These are phyloP conservation scores for Cranoglanis bouderius DNA, from an alignment of 2,113 vertebrate species.

Conservation along the genomic window DNA sequence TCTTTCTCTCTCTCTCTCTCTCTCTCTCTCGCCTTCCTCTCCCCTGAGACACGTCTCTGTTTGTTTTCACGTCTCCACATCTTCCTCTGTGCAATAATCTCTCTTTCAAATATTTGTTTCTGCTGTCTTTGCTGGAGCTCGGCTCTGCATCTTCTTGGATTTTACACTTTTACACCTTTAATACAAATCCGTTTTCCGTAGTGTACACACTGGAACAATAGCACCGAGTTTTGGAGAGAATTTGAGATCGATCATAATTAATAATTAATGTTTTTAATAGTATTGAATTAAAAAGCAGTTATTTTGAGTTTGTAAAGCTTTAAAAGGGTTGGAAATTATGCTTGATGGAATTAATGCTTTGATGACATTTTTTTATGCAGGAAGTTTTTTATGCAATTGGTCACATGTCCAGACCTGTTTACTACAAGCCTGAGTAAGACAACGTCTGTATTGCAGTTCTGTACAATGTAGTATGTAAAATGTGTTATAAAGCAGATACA, in stretches of 20 bases:
- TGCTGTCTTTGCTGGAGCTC: slow-evolving; percentile 58
- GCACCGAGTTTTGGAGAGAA: not conserved
- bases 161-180: slow-evolving; percentile 68
- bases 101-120: slow-evolving; percentile 78
- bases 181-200: slow-evolving; percentile 59
- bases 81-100: slow-evolving; percentile 70
- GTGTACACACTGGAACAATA: not conserved
- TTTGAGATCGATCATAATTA: not conserved
- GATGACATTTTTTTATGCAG: not conserved
- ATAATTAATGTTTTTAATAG: not conserved
- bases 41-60: slow-evolving; percentile 71
- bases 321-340: not conserved
- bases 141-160: slow-evolving; percentile 62
- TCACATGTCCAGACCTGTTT: not conserved
- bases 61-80: slow-evolving; percentile 71
- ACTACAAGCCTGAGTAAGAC: not conserved
- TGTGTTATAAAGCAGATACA: too few relatives aligned
- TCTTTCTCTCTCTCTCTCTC: slow-evolving; percentile 49
- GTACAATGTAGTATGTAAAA: too few relatives aligned
- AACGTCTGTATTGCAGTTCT: too few relatives aligned
- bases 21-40: slow-evolving; percentile 50
- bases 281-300: not conserved
- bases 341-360: not conserved
- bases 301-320: not conserved
- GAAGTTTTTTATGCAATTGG: not conserved